Percentiles rank a stretch among this genome's conserved stretches.
phyloP scores from a whole-genome alignment of 1,140 invertebrate species.

The Pomacea maculata region DNA sequence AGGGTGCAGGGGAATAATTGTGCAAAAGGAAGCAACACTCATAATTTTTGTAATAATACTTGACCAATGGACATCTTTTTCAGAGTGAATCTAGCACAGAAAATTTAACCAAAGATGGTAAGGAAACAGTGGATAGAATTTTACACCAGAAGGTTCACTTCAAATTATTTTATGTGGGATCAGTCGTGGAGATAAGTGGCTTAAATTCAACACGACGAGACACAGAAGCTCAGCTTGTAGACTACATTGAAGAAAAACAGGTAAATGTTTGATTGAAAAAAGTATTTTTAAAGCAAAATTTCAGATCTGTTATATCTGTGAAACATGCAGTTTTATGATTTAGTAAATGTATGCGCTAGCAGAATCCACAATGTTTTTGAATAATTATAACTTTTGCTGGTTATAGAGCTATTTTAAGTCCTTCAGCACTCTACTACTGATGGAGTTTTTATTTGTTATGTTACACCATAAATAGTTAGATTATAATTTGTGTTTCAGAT shows the following conservation, averaged over 20 bases:
- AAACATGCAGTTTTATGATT: neutral
- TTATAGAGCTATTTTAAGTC: neutral
- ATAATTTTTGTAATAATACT: no score
- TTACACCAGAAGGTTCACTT: slow-evolving; percentile 36
- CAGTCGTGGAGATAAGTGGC: slow-evolving; percentile 42
- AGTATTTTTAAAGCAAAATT: neutral
- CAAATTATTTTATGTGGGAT: slow-evolving; percentile 48
- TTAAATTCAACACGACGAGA: slow-evolving; percentile 44
- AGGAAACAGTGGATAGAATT: slow-evolving; percentile 39
- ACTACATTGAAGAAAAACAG: slow-evolving; percentile 54
- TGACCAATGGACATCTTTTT: slow-evolving; percentile 5
- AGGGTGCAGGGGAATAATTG: neutral
- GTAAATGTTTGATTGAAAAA: slow-evolving; percentile 21
- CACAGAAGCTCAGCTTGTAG: slow-evolving; percentile 51
- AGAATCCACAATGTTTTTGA: neutral
- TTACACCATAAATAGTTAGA: neutral
- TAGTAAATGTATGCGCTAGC: neutral
- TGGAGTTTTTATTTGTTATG: neutral
- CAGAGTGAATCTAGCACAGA: slow-evolving; percentile 35
- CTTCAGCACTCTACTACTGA: neutral
- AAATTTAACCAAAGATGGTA: slow-evolving; percentile 34
- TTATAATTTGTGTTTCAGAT: slow-evolving; percentile 39
- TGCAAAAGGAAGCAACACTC: no score
- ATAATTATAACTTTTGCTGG: neutral
- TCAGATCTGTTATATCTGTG: neutral